These are phyloP conservation scores for Echinarachnius parma DNA, from an alignment of 53 echinoderm and acorn worm species.

Conservation along the genomic window DNA sequence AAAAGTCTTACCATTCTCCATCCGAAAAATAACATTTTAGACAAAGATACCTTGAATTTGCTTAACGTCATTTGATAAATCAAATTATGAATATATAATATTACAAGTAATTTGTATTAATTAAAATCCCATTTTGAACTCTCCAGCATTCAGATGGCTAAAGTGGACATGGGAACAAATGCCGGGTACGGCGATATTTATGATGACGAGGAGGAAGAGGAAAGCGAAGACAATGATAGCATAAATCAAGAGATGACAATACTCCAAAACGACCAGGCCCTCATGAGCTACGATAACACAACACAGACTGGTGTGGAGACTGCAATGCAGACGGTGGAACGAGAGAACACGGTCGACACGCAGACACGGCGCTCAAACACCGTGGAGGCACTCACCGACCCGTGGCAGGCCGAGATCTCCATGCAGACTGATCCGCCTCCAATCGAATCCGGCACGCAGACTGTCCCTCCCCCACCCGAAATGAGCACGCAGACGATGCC, in stretches of 20 bases:
- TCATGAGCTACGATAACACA: slow-evolving; percentile 87
- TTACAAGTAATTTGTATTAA: no score
- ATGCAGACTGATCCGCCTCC: slow-evolving; percentile 91
- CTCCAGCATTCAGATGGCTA: slow-evolving; percentile 92
- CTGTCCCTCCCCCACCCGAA: slow-evolving; percentile 67
- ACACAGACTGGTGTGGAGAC: slow-evolving; percentile 88
- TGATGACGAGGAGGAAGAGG: slow-evolving; percentile 58
- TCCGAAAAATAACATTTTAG: no score
- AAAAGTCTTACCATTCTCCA: no score
- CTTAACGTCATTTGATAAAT: no score
- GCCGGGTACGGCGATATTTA: slow-evolving; percentile 2
- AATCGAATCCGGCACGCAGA: slow-evolving; percentile 69
- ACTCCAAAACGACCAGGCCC: slow-evolving; percentile 63
- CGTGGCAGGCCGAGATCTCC: slow-evolving; percentile 90
- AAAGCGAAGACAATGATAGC: slow-evolving; percentile 34
- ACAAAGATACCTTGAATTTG: no score
- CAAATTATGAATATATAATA: no score
- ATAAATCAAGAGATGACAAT: slow-evolving; percentile 64
- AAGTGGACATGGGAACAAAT: slow-evolving; percentile 54
- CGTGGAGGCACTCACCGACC: slow-evolving; percentile 77
- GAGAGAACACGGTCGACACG: slow-evolving; percentile 75
- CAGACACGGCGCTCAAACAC: slow-evolving; percentile 81
- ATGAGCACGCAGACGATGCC: slow-evolving; percentile 62
- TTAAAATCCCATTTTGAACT: no score
- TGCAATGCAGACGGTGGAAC: slow-evolving; percentile 82